These are phyloP conservation scores for Rhinichthys klamathensis DNA, from an alignment of 2,113 vertebrate genomes.

Conservation along the genomic window DNA sequence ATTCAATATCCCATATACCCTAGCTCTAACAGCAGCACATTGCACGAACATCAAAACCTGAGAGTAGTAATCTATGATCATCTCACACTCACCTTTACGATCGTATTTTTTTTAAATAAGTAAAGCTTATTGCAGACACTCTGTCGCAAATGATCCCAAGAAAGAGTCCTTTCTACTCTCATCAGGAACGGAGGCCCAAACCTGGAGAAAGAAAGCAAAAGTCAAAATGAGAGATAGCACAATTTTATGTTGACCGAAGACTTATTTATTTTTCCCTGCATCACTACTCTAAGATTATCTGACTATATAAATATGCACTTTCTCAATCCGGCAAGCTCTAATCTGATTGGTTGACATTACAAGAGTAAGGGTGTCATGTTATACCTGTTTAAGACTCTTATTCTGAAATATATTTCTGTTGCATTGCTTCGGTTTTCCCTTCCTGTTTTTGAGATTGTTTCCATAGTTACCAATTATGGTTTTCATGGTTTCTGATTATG, in stretches of 20 bases:
- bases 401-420: too few relatives aligned
- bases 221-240: background rate
- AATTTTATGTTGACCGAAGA: too few relatives aligned
- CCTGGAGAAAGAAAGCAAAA: conserved; percentile 65
- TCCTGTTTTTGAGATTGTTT: too few relatives aligned
- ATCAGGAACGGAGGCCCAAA: conserved; percentile 90
- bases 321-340: too few relatives aligned
- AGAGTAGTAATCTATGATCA: background rate
- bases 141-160: conserved; percentile 90
- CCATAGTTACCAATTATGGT: too few relatives aligned
- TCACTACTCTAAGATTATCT: too few relatives aligned
- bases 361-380: background rate
- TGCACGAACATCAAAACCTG: background rate
- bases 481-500: too few relatives aligned
- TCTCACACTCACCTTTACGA: conserved; percentile 21
- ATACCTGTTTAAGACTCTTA: too few relatives aligned
- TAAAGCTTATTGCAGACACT: conserved; percentile 84
- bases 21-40: background rate
- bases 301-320: too few relatives aligned
- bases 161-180: conserved; percentile 82
- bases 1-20: background rate
- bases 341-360: background rate
- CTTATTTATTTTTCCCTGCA: too few relatives aligned
- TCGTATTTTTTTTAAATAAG: conserved; percentile 64
- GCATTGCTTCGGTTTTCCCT: too few relatives aligned